phyloP scores from a whole-genome alignment of 2,797 vertebrate genomes.

The Coreius guichenoti region DNA sequence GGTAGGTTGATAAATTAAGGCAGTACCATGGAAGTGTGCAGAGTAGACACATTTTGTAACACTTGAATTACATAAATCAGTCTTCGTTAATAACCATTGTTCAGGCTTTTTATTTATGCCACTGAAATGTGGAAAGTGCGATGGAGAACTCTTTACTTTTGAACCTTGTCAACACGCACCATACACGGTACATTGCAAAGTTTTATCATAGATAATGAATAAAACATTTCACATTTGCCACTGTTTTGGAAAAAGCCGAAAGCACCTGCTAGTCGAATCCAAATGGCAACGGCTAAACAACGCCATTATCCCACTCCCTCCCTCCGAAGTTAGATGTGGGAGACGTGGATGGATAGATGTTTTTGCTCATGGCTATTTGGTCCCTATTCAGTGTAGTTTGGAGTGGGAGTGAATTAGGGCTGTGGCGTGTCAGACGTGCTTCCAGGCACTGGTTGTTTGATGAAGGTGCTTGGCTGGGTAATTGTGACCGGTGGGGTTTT shows the following conservation, averaged over 20 bases:
- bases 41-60: conserved; percentile 7
- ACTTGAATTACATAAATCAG: conserved; percentile 10
- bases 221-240: conserved; percentile 36
- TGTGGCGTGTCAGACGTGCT: conserved; percentile 56
- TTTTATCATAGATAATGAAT: conserved; percentile 34
- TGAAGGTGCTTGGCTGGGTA: conserved; percentile 49
- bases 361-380: conserved; percentile 71
- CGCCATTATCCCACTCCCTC: conserved; percentile 72
- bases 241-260: conserved; percentile 65
- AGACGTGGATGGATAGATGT: conserved; percentile 71
- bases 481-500: conserved; percentile 57
- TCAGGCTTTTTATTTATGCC: not conserved
- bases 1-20: not conserved
- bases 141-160: conserved; percentile 13
- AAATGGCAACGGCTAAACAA: conserved; percentile 74
- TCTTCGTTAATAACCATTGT: conserved; percentile 6
- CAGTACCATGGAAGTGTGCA: not conserved
- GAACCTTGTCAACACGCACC: conserved; percentile 5
- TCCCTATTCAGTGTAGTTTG: conserved; percentile 63
- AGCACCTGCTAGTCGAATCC: conserved; percentile 63
- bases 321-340: conserved; percentile 66
- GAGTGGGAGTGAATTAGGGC: conserved; percentile 59
- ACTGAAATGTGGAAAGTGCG: conserved; percentile 14
- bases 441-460: conserved; percentile 36
- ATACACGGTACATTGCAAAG: conserved; percentile 20